Conservation (phyloP, 2,797 vertebrate species). For the Pangasius djambal region DNA sequence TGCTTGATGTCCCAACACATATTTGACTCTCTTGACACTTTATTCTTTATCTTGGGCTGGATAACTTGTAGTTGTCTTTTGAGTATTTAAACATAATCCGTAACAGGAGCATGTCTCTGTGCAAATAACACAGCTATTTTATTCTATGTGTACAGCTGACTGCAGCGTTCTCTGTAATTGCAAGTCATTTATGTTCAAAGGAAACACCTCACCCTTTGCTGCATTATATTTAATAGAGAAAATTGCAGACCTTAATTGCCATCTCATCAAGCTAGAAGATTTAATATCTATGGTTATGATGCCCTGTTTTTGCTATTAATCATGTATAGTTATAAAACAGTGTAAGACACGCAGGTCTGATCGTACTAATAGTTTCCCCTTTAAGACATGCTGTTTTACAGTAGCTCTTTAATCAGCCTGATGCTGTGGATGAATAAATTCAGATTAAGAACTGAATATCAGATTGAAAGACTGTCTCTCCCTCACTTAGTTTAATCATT, state of each 20-base stretch:
- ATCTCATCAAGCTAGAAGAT: constrained; percentile 54
- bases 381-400: constrained; percentile 52
- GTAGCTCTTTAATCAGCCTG: constrained; percentile 57
- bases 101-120: neutral
- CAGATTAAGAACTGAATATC: constrained; percentile 44
- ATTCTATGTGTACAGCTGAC: neutral
- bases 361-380: constrained; percentile 47
- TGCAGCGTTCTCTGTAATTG: neutral
- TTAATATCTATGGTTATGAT: constrained; percentile 55
- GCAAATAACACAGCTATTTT: neutral
- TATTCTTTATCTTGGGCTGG: neutral
- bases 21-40: neutral
- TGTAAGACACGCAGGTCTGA: constrained; percentile 25
- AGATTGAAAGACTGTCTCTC: constrained; percentile 32
- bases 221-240: constrained; percentile 47
- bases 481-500: constrained; percentile 50
- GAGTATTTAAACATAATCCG: neutral
- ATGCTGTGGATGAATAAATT: constrained; percentile 55
- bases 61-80: neutral
- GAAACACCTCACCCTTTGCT: constrained; percentile 42
- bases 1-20: constrained; percentile 5
- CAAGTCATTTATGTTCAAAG: constrained; percentile 35
- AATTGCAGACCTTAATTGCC: constrained; percentile 54
- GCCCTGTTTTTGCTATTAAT: constrained; percentile 51
- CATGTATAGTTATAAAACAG: constrained; percentile 54